phyloP scores from a whole-genome alignment of 2,113 vertebrate species.

The Pardalotus punctatus region DNA sequence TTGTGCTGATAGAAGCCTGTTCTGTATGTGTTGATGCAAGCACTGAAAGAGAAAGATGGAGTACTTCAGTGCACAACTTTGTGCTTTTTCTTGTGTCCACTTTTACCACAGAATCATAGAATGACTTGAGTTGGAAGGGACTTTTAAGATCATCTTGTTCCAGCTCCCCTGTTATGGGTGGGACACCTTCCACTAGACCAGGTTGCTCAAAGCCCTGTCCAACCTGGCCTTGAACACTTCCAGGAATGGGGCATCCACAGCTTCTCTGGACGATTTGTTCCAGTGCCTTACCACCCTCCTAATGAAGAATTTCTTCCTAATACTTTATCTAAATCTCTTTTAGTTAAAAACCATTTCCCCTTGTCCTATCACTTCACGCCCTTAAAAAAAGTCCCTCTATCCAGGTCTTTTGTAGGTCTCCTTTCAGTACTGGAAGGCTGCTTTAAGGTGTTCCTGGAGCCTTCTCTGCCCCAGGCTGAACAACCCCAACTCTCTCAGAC shows the following conservation, averaged over 20 bases:
- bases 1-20: not conserved
- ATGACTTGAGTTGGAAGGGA: not conserved
- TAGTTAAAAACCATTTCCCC: not conserved
- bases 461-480: not conserved
- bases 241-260: no score
- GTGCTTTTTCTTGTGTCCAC: not conserved
- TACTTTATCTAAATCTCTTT: not conserved
- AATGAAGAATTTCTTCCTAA: not conserved
- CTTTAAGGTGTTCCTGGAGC: not conserved
- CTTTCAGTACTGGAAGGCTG: not conserved
- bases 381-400: not conserved
- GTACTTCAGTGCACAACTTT: not conserved
- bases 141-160: not conserved
- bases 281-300: not conserved
- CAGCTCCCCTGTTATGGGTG: not conserved
- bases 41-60: not conserved
- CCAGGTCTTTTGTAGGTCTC: not conserved
- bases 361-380: not conserved
- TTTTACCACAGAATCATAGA: not conserved
- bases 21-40: not conserved
- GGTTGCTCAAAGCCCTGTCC: not conserved
- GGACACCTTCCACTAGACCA: not conserved
- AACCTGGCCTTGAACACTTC: not conserved
- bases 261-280: not conserved
- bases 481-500: not conserved